Conservation (phyloP, 2,113 vertebrate species). For the Todiramphus chloris region DNA sequence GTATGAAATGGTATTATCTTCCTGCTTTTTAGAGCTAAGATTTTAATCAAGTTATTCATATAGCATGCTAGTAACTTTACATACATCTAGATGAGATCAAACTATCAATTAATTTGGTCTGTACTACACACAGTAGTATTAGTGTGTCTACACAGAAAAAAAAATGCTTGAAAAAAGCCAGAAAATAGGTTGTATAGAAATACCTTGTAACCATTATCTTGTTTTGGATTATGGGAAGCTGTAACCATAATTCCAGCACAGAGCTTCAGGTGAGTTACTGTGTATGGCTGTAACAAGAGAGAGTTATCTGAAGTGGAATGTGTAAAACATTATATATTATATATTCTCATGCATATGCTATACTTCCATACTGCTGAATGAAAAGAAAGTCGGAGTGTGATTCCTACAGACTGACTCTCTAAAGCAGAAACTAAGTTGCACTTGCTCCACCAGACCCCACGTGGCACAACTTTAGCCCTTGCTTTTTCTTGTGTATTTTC, state of each 20-base stretch:
- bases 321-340: neutral
- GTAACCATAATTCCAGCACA: constrained; percentile 97
- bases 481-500: neutral
- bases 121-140: neutral
- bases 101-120: neutral
- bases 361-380: neutral
- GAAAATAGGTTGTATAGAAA: neutral
- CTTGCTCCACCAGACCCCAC: neutral
- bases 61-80: neutral
- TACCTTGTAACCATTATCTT: constrained; percentile 99
- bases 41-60: neutral
- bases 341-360: neutral
- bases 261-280: constrained; percentile 87
- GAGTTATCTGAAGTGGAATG: neutral
- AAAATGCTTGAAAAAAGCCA: neutral
- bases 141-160: neutral
- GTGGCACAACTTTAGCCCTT: neutral
- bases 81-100: neutral
- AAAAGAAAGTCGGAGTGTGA: neutral
- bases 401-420: neutral
- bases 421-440: neutral
- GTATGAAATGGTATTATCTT: neutral
- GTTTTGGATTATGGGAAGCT: constrained; percentile 96
- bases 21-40: neutral
- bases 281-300: constrained; percentile 84